Conservation (phyloP, 2,888 invertebrate genomes). For the Latheticus oryzae region DNA sequence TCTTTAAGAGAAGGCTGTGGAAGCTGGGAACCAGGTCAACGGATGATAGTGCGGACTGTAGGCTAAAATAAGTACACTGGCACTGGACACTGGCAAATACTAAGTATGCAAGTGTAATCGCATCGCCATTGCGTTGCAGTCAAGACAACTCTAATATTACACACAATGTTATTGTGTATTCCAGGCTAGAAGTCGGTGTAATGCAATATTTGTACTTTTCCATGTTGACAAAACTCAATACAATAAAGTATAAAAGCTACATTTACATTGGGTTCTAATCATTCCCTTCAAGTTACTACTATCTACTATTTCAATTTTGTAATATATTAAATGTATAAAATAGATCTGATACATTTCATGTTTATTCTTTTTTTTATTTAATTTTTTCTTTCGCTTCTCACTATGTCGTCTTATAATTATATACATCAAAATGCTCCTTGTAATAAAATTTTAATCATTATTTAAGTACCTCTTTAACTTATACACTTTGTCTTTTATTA, state of each 20-base stretch:
- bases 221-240: conserved; percentile 72
- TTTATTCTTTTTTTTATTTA: conserved; percentile 42
- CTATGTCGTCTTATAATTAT: conserved; percentile 20
- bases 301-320: conserved; percentile 45
- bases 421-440: conserved; percentile 21
- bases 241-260: conserved; percentile 68
- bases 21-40: conserved; percentile 63
- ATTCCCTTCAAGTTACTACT: conserved; percentile 45
- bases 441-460: conserved; percentile 16
- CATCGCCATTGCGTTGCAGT: conserved; percentile 44
- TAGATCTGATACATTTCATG: conserved; percentile 51
- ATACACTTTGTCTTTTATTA: conserved; percentile 35
- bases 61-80: conserved; percentile 58
- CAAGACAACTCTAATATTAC: conserved; percentile 49
- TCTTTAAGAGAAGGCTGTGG: conserved; percentile 61
- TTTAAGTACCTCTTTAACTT: conserved; percentile 31
- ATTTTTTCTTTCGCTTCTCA: conserved; percentile 39
- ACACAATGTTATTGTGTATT: conserved; percentile 65
- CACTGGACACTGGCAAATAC: conserved; percentile 64
- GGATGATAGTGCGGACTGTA: conserved; percentile 58
- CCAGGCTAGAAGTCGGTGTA: conserved; percentile 68
- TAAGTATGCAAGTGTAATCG: conserved; percentile 43
- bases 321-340: conserved; percentile 43
- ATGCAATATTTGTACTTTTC: conserved; percentile 74
- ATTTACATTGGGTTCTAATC: conserved; percentile 53